Conservation (phyloP, 2,888 invertebrate genomes). For the Polia nebulosa region DNA sequence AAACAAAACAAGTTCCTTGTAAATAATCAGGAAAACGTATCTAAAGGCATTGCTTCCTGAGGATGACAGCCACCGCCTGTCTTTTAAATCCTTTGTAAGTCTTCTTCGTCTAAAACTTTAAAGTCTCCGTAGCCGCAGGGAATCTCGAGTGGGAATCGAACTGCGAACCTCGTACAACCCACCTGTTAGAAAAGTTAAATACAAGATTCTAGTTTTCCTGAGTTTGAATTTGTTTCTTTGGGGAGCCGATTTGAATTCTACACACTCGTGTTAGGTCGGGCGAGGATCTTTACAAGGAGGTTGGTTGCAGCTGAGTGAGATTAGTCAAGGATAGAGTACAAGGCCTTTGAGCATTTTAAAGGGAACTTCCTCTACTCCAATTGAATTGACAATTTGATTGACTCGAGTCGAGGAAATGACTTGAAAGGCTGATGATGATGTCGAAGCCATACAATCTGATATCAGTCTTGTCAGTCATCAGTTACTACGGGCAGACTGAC, state of each 20-base stretch:
- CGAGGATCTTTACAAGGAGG: not conserved
- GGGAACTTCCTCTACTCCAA: too few species aligned
- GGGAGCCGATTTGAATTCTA: slow-evolving; percentile 22
- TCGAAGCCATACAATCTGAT: too few species aligned
- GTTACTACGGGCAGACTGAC: too few species aligned
- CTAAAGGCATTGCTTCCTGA: slow-evolving; percentile 42
- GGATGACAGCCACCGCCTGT: slow-evolving; percentile 35
- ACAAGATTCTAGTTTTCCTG: slow-evolving; percentile 39
- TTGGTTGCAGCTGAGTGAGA: not conserved
- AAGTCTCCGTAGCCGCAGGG: slow-evolving; percentile 39
- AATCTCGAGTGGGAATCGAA: slow-evolving; percentile 43
- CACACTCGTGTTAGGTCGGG: not conserved
- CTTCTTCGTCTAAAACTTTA: too few species aligned
- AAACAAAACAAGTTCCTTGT: slow-evolving; percentile 10
- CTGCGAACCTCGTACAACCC: slow-evolving; percentile 29
- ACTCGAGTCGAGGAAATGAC: too few species aligned
- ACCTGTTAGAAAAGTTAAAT: slow-evolving; percentile 52
- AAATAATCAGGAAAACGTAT: slow-evolving; percentile 37
- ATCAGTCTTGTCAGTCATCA: too few species aligned
- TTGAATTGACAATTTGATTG: too few species aligned
- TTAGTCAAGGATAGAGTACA: not conserved
- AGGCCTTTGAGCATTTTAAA: too few species aligned
- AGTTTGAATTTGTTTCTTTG: slow-evolving; percentile 19
- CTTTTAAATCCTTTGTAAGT: slow-evolving; percentile 59
- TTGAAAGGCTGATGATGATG: too few species aligned